Base-by-base conservation (phyloP, 2,797 vertebrate species). In the Lepidocolaptes lacrymiger region DNA sequence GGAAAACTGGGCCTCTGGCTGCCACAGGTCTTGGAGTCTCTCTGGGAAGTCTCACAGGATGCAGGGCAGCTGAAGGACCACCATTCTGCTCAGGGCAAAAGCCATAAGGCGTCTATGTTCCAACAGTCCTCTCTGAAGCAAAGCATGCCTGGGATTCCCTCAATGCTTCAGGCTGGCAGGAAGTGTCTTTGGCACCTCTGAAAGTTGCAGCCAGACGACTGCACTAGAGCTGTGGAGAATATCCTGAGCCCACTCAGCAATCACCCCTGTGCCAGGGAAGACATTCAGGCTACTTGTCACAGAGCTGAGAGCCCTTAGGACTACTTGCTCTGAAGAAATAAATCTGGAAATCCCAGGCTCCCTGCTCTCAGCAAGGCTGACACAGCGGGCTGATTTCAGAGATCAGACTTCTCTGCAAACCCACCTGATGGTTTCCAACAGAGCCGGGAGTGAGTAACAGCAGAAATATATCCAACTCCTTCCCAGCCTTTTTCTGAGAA, bases 171-270 rank as follows among this genome's bases (percentile, higher is more conserved):
- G 76, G 61, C 66, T 66, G 56, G 37, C 34, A 55, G 36, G 12
- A 30, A 32, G 8, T 0, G 2, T 16, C 48, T 43, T 8, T 37
- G 68, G 72, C 68, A 74, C 51, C 58, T 28, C 32, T 4, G 8
- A 44, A 12, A 48, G 22, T 34, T 27, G 46, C 61, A 67, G 75
- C 30, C 27, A 44, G 10, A 8, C 0, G 0, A n/a, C 43, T 59
- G 30, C 34, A 20, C 72, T 23, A 9, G 34, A 81, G 66, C 66
- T 51, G 59, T 34, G 28, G 16, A 1, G 4, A 76, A 37, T 8
- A 36, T 43, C 61, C 82, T 15, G 56, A 63, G 28, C 32, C 10
- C 56, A 23, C 49, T 51, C 78, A 32, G n/a, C 39, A 36, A 9
- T 8, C 54, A 32, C 21, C 26, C 15, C 36, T 22, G 74, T 54